phyloP scores from a whole-genome alignment of 2,797 vertebrate genomes.

The Lacerta viridis region DNA sequence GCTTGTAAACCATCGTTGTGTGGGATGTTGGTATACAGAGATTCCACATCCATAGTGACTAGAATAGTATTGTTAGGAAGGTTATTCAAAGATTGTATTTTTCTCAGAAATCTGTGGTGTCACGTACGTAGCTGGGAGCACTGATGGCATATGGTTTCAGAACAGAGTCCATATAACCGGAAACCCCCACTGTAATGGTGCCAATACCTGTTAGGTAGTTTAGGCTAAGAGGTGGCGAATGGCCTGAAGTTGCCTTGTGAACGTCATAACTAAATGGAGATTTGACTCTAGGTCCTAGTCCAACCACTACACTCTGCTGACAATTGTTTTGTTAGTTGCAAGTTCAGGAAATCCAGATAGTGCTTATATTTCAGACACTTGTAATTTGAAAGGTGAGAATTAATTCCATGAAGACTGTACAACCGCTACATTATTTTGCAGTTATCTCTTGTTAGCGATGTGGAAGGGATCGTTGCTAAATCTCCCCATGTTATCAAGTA shows the following conservation, averaged over 20 bases:
- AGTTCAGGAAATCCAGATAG: background rate
- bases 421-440: background rate
- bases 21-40: too few species aligned
- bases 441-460: background rate
- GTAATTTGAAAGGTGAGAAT: background rate
- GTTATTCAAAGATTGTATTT: too few species aligned
- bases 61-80: too few species aligned
- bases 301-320: background rate
- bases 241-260: background rate
- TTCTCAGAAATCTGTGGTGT: too few species aligned
- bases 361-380: background rate
- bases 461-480: background rate
- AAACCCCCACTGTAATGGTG: too few species aligned
- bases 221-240: background rate
- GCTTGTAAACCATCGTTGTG: too few species aligned
- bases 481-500: background rate
- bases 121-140: too few species aligned
- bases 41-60: too few species aligned
- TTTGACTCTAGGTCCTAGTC: background rate
- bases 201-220: background rate
- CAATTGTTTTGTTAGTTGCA: background rate
- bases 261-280: background rate
- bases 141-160: too few species aligned
- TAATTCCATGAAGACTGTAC: background rate
- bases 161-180: too few species aligned